These are phyloP conservation scores for Drosophila ochracea DNA, from an alignment of 2,888 invertebrate species.

Conservation along the genomic window DNA sequence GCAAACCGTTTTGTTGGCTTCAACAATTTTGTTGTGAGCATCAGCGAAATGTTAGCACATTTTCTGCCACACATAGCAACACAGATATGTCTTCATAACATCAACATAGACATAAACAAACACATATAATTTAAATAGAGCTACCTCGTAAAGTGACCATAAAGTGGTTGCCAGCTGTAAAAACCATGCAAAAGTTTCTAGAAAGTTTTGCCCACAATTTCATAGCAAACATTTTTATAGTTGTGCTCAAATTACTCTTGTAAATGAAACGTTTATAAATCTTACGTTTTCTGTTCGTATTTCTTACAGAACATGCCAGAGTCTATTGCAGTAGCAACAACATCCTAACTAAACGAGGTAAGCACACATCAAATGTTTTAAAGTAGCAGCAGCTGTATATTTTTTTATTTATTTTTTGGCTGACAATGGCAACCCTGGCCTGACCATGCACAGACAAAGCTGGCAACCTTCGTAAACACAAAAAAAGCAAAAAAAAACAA, in stretches of 20 bases:
- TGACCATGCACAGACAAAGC: constrained; percentile 69
- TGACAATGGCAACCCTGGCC: constrained; percentile 76
- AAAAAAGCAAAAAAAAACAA: constrained; percentile 35
- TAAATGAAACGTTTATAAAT: constrained; percentile 50
- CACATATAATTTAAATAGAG: constrained; percentile 47
- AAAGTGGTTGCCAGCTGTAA: constrained; percentile 38
- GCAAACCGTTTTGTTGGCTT: constrained; percentile 47
- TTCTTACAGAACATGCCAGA: constrained; percentile 67
- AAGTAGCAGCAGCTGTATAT: constrained; percentile 39
- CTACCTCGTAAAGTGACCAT: constrained; percentile 48
- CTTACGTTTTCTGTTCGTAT: constrained; percentile 13
- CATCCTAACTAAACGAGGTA: constrained; percentile 63
- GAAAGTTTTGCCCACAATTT: constrained; percentile 49
- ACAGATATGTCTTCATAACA: constrained; percentile 25
- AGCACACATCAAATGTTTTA: constrained; percentile 37
- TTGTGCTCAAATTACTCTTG: constrained; percentile 55
- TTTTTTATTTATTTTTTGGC: constrained; percentile 55
- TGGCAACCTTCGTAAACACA: constrained; percentile 68
- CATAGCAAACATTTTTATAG: constrained; percentile 51
- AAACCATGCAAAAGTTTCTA: constrained; percentile 57
- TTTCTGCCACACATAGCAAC: constrained; percentile 37
- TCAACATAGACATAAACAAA: background rate
- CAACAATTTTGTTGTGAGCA: constrained; percentile 65
- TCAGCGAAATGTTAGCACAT: constrained; percentile 59
- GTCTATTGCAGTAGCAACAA: constrained; percentile 34